Base-by-base conservation (phyloP, 2,888 invertebrate genomes). In the Platypus cylindrus region DNA sequence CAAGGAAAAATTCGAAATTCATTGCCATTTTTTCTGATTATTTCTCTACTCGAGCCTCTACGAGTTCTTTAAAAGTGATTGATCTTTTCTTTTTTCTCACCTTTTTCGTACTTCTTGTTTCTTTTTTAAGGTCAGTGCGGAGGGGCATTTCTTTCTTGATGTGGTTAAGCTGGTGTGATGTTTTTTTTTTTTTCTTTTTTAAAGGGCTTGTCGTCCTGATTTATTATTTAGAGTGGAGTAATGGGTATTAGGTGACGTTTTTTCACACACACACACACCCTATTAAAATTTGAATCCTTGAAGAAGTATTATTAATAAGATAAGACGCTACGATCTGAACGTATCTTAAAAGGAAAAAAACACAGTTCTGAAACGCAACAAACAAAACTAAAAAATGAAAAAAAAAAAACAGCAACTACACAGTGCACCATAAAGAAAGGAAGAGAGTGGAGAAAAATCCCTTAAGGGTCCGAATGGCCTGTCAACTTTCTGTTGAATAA, bases 201-300 rank as follows among this genome's bases (percentile, higher is more conserved):
- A 47, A 51, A 52, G 51, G 53, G 52, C 50, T 50, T 49, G 46
- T 45, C n/a, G n/a, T n/a, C n/a, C 48, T 48, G 49, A 50, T 51
- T 51, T 50, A 51, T 51, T 51, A 51, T 51, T 51, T 51, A 51
- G 51, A 47, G 48, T 52, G 56, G n/a, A n/a, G 56, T 58, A 58
- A 58, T 54, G 54, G 53, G 52, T 49, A 44, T 46, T 48, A n/a
- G n/a, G n/a, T n/a, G n/a, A n/a, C n/a, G n/a, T n/a, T n/a, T n/a
- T n/a, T n/a, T n/a, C n/a, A n/a, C n/a, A 44, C 43, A 43, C 45
- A 51, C 52, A 52, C 53, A 53, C 55, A 48, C 45, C 45, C 48
- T 49, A 51, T 53, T 53, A 49, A 49, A 15, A n/a, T n/a, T n/a
- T n/a, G n/a, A n/a, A n/a, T n/a, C n/a, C n/a, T n/a, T n/a, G n/a